These are phyloP conservation scores for Dynastes grantii DNA, from an alignment of 2,888 invertebrate genomes.

Conservation along the genomic window DNA sequence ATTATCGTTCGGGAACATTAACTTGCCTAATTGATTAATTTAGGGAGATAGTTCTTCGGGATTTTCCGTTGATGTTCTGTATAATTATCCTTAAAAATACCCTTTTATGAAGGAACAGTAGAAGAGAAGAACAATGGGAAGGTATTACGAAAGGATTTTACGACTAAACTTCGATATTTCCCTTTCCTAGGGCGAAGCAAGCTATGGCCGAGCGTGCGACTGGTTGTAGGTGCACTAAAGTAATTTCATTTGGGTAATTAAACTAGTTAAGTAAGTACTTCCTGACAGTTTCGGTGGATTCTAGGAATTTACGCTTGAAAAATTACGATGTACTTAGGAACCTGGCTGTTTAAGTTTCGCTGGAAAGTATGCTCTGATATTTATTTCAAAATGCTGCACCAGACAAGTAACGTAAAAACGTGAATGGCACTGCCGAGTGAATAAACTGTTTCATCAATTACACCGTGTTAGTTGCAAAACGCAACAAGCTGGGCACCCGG, in stretches of 20 bases:
- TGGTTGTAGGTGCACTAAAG: neutral
- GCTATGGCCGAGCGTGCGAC: no score
- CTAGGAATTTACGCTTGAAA: no score
- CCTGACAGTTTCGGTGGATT: no score
- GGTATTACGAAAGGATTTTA: conserved; percentile 2
- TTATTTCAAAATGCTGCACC: no score
- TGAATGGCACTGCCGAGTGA: no score
- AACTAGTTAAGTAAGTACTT: neutral
- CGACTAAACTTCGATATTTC: conserved; percentile 23
- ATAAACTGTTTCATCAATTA: no score
- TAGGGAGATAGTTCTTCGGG: conserved; percentile 19
- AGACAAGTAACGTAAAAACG: no score
- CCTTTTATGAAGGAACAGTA: neutral
- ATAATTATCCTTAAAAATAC: conserved; percentile 37
- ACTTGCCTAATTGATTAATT: conserved; percentile 40
- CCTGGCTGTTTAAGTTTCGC: no score
- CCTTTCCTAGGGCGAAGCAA: neutral
- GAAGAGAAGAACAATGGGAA: neutral
- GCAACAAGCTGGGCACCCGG: no score
- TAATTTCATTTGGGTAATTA: conserved; percentile 22
- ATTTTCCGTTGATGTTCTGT: conserved; percentile 14
- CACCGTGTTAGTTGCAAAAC: no score
- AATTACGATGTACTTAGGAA: no score
- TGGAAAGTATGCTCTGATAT: no score
- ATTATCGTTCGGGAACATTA: conserved; percentile 36